Base-by-base conservation (phyloP, 1,140 invertebrate genomes). In the Chrysomallon squamiferum region DNA sequence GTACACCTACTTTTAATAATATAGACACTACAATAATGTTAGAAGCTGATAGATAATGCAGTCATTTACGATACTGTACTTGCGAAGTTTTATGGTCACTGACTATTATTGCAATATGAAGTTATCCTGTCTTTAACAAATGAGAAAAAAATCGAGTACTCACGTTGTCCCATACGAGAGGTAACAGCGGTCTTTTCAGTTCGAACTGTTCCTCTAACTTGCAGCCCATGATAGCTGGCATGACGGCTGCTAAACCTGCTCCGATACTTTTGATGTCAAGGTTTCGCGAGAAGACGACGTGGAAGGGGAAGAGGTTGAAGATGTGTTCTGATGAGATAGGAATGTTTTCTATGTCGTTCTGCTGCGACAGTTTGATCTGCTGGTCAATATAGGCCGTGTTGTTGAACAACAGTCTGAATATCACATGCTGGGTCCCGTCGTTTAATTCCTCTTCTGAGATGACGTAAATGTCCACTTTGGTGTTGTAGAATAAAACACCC, bases 301-400 rank as follows among this genome's bases (percentile, higher is more conserved):
- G 96, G 87, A 98, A 98, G 5, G 97, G 96, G 86, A 98, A 99
- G 77, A 98, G 95, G 82, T 98, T 95, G 75, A 98, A 97, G 11
- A 98, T 88, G 5, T 96, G 76, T 22, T 86, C 82, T 91, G 72
- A 96, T 82, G 93, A 71, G n/a, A 86, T 66, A 2, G 78, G 73
- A 25, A 74, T 66, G 58, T 66, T 63, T 54, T 79, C 65, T 30
- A 67, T 63, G 49, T 71, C 64, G 13, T 75, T 75, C 35, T 75
- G 66, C 27, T 63, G 56, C 18, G 69, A 58, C 6, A 27, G 25
- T 49, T 75, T 59, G 57, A 66, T 33, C 50, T 56, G 38, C 50
- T 56, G 38, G 18, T 78, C 71, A 13, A 71, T 63, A 70, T 82
- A 90, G 1, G 93, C 94, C 43, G 91, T 88, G 86, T 99, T 98